phyloP scores from a whole-genome alignment of 2,797 vertebrate species.

The Ambastaia sidthimunki region DNA sequence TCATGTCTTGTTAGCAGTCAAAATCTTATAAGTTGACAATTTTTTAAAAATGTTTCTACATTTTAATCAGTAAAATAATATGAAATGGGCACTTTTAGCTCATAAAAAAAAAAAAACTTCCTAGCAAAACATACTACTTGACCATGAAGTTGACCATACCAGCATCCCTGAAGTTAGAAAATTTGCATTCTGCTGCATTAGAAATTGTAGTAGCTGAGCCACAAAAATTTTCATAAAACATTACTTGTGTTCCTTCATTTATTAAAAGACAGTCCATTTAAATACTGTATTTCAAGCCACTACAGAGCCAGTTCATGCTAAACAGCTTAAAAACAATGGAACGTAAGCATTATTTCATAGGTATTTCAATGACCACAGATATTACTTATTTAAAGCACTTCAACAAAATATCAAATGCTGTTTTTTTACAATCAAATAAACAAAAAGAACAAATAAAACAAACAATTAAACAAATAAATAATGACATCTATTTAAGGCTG shows the following conservation, averaged over 20 bases:
- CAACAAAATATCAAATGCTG: slow-evolving; percentile 57
- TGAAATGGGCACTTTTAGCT: neutral
- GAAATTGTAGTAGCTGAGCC: neutral
- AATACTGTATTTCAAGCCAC: slow-evolving; percentile 68
- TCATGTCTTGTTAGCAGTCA: too few relatives aligned
- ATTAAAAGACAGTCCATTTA: slow-evolving; percentile 77
- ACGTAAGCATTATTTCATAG: slow-evolving; percentile 61
- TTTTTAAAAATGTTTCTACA: neutral
- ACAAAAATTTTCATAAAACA: slow-evolving; percentile 31
- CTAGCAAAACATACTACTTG: neutral
- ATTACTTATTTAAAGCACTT: slow-evolving; percentile 67
- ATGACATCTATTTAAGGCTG: slow-evolving; percentile 80
- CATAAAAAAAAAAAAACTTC: too few relatives aligned
- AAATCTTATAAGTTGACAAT: too few relatives aligned
- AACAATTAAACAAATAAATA: slow-evolving; percentile 47
- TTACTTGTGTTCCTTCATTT: slow-evolving; percentile 67
- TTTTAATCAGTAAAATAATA: slow-evolving; percentile 4
- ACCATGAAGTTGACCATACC: neutral
- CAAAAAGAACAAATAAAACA: slow-evolving; percentile 1
- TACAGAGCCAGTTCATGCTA: slow-evolving; percentile 70
- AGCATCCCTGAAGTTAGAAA: neutral
- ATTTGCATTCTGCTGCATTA: neutral
- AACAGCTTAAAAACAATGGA: slow-evolving; percentile 65
- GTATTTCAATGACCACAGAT: slow-evolving; percentile 67
- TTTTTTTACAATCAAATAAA: slow-evolving; percentile 59